Conservation (phyloP, 2,797 vertebrate genomes). For the Simalia tracyae region DNA sequence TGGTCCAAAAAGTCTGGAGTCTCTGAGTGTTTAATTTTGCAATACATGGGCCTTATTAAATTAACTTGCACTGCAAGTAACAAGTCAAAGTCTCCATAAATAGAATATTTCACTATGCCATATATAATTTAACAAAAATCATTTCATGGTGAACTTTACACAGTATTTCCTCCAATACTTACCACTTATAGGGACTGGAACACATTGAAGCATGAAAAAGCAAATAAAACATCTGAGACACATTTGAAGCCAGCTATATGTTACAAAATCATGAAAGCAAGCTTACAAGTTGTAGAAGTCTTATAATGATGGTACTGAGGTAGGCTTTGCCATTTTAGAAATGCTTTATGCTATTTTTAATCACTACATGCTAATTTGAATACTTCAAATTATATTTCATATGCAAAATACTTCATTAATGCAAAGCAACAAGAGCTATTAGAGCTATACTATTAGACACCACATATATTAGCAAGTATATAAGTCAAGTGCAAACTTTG, state of each 20-base stretch:
- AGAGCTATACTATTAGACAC: conserved; percentile 32
- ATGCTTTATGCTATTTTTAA: not conserved
- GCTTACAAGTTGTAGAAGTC: conserved; percentile 57
- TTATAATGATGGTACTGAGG: conserved; percentile 60
- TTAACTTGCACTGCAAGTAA: conserved; percentile 55
- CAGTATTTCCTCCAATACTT: conserved; percentile 74
- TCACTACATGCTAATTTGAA: not conserved
- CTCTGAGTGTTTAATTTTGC: conserved; percentile 60
- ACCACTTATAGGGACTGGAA: conserved; percentile 98
- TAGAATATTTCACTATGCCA: conserved; percentile 52
- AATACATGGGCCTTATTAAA: conserved; percentile 60
- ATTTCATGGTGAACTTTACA: conserved; percentile 56
- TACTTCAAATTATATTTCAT: conserved; percentile 28
- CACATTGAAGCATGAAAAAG: conserved; percentile 81
- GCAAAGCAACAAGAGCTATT: conserved; percentile 51
- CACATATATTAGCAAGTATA: conserved; percentile 32
- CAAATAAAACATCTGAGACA: conserved; percentile 70
- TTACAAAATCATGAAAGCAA: conserved; percentile 48
- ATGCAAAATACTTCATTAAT: conserved; percentile 45
- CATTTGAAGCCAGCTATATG: conserved; percentile 53
- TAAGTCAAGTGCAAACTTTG: conserved; percentile 36
- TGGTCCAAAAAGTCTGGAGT: not conserved
- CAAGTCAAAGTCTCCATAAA: conserved; percentile 55
- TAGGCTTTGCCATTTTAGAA: conserved; percentile 53
- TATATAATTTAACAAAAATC: conserved; percentile 46